Evolutionary conservation across 2,113 vertebrate genomes (phyloP).

Genomic region (Albula glossodonta): DNA sequence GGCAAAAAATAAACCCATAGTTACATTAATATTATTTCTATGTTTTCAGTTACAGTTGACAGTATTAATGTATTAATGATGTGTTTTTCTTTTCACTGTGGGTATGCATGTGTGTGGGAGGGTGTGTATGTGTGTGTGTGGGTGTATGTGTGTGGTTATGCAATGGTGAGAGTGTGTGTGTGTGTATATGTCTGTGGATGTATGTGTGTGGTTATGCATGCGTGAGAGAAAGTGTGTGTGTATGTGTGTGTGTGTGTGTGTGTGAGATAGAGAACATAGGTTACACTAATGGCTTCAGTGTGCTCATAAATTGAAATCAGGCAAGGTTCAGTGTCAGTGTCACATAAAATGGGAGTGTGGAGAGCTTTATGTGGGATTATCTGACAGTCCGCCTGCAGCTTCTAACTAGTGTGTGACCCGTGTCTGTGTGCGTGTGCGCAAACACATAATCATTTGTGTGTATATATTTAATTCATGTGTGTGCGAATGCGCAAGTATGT

Average conservation of each 20-base stretch:
- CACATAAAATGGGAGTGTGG: background rate
- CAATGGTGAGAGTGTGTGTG: no score
- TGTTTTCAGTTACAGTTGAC: no score
- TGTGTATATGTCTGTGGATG: background rate
- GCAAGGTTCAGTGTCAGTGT: background rate
- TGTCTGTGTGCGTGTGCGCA: constrained; percentile 2
- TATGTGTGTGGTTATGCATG: background rate
- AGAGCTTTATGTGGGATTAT: background rate
- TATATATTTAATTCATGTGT: no score
- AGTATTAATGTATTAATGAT: no score
- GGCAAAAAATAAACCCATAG: no score
- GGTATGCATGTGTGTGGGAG: constrained; percentile 6
- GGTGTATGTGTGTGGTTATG: background rate
- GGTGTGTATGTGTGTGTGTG: background rate
- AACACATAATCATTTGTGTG: no score
- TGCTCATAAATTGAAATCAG: background rate
- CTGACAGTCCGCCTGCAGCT: background rate
- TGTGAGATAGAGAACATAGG: background rate
- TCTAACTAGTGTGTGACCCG: background rate
- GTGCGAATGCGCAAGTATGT: no score
- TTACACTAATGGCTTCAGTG: constrained; percentile 2
- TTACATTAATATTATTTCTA: no score
- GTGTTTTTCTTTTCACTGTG: background rate
- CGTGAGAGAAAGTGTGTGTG: background rate
- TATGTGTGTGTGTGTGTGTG: background rate